Conservation (phyloP, 2,888 invertebrate species). For the Cistogaster globosa region DNA sequence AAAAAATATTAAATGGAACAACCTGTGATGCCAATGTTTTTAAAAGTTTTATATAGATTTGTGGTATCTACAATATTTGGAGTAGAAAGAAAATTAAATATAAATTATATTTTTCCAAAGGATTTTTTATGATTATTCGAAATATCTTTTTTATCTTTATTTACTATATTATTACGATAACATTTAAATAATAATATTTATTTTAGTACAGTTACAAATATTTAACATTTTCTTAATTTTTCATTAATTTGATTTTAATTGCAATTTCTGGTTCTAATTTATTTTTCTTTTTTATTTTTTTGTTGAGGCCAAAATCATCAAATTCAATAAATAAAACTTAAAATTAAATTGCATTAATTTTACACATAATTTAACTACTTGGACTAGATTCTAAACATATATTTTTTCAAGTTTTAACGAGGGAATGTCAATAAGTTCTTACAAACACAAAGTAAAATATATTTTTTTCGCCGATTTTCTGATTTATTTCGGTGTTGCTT, state of each 20-base stretch:
- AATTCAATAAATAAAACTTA: conserved; percentile 45
- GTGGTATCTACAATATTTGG: too few species aligned
- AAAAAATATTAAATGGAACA: too few species aligned
- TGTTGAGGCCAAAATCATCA: conserved; percentile 38
- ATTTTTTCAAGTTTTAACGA: conserved; percentile 1
- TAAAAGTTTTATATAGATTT: too few species aligned
- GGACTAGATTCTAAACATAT: conserved; percentile 55
- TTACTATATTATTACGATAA: conserved; percentile 7
- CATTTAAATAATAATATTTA: background rate
- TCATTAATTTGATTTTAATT: conserved; percentile 44
- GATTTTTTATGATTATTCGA: conserved; percentile 47
- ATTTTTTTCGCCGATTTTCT: too few species aligned
- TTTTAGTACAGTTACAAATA: conserved; percentile 41
- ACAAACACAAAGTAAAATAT: too few species aligned
- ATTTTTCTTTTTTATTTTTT: conserved; percentile 8
- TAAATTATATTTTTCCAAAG: too few species aligned
- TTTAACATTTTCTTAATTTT: conserved; percentile 51
- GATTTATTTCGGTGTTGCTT: too few species aligned
- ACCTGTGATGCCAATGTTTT: too few species aligned
- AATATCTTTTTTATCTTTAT: conserved; percentile 48
- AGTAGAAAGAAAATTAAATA: too few species aligned
- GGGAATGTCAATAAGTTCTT: too few species aligned
- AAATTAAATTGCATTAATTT: conserved; percentile 60
- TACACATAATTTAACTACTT: conserved; percentile 65
- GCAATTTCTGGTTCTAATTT: conserved; percentile 30